Evolutionary conservation across 2,888 invertebrate species (phyloP).

Genomic region (Spodoptera exigua): DNA sequence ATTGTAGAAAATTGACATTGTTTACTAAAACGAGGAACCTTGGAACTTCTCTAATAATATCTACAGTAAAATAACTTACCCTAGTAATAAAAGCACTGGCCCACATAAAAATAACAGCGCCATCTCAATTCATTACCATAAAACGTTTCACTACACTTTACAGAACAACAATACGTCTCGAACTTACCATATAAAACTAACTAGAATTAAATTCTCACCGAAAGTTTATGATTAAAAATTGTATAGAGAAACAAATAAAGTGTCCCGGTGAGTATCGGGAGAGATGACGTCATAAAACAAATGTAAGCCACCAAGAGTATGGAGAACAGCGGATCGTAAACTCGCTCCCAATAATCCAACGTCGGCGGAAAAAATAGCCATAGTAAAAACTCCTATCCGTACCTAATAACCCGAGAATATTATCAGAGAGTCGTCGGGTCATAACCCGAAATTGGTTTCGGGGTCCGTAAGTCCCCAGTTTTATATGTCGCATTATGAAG

Average conservation of each 20-base stretch:
- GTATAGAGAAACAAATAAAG: constrained; percentile 56
- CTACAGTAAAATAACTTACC: background rate
- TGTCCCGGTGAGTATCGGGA: constrained; percentile 60
- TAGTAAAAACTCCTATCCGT: constrained; percentile 89
- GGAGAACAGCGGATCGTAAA: constrained; percentile 81
- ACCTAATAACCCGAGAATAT: constrained; percentile 90
- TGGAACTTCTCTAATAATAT: no score
- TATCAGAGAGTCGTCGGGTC: constrained; percentile 90
- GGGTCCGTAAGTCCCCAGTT: constrained; percentile 90
- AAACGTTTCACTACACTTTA: constrained; percentile 41
- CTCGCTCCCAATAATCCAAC: constrained; percentile 85
- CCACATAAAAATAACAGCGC: constrained; percentile 5
- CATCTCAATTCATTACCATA: constrained; percentile 28
- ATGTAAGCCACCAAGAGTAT: constrained; percentile 74
- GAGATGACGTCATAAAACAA: constrained; percentile 82
- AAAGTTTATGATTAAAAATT: constrained; percentile 55
- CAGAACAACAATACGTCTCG: constrained; percentile 42
- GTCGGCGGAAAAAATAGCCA: constrained; percentile 89
- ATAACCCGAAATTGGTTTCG: constrained; percentile 90
- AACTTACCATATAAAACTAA: constrained; percentile 51
- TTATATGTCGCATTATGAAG: constrained; percentile 90
- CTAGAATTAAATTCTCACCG: constrained; percentile 52
- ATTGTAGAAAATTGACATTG: no score
- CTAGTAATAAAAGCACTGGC: constrained; percentile 5
- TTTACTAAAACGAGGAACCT: no score